A percentile compares a stretch with the other conserved stretches of the same genome.
Conservation (phyloP, 2,113 vertebrate species). For the Ahaetulla prasina region DNA sequence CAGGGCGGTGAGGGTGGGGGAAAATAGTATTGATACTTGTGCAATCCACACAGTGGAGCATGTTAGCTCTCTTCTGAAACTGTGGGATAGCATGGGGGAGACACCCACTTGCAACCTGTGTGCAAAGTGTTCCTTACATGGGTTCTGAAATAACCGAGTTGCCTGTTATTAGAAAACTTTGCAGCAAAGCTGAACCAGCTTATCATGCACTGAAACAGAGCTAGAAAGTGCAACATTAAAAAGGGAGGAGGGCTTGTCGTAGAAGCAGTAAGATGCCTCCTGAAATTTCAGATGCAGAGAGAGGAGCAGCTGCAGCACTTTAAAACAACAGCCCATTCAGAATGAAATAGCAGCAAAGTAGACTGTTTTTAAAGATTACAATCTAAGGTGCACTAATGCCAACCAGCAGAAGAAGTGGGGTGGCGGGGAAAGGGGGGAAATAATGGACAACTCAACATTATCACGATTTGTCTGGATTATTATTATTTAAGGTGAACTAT, state of each 20-base stretch:
- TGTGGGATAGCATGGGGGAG: constrained; percentile 21
- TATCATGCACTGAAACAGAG: constrained; percentile 51
- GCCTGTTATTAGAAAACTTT: constrained; percentile 32
- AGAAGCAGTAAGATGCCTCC: constrained; percentile 31
- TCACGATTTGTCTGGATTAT: constrained; percentile 42
- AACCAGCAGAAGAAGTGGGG: constrained; percentile 40
- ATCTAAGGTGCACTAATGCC: constrained; percentile 53
- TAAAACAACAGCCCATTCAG: constrained; percentile 64
- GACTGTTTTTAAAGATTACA: constrained; percentile 41
- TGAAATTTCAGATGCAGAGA: constrained; percentile 47
- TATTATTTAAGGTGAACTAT: constrained; percentile 11
- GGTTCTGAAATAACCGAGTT: constrained; percentile 29
- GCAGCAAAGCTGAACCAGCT: constrained; percentile 44
- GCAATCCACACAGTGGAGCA: constrained; percentile 5
- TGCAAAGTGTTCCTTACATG: not conserved
- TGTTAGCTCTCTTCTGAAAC: constrained; percentile 31
- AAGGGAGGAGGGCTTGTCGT: constrained; percentile 14
- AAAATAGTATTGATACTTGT: not conserved
- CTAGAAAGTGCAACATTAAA: constrained; percentile 19
- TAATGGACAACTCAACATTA: constrained; percentile 53
- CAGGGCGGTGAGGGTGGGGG: no score
- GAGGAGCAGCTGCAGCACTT: constrained; percentile 34
- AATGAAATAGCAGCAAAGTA: constrained; percentile 56
- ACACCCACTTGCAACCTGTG: constrained; percentile 22
- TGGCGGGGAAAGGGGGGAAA: constrained; percentile 16